Evolutionary conservation across 2,888 invertebrate species (phyloP).

Genomic region (Trichopria drosophilae): DNA sequence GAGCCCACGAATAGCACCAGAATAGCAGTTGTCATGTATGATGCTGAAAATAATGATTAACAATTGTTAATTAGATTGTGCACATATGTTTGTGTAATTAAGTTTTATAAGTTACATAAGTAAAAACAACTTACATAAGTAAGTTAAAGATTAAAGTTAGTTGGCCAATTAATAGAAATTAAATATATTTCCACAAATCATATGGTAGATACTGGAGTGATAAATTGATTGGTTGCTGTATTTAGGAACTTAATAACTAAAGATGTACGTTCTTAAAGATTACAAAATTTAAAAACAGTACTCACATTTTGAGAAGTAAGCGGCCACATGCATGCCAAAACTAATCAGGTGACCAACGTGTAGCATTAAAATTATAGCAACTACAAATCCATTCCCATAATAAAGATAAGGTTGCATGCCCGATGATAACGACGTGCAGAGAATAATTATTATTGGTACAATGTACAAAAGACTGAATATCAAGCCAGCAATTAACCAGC

Average conservation of each 20-base stretch:
- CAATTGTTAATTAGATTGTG: no score
- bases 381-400: constrained; percentile 51
- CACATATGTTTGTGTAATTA: neutral
- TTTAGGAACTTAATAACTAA: neutral
- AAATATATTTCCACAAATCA: no score
- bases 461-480: constrained; percentile 47
- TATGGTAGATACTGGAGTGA: no score
- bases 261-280: no score
- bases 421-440: constrained; percentile 46
- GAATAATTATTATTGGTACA: constrained; percentile 46
- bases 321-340: constrained; percentile 52
- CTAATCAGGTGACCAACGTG: constrained; percentile 48
- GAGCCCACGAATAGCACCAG: constrained; percentile 35
- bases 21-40: constrained; percentile 36
- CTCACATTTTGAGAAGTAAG: constrained; percentile 54
- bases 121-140: neutral
- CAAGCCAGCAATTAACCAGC: constrained; percentile 50
- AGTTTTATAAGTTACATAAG: neutral
- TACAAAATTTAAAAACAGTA: constrained; percentile 9
- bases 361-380: constrained; percentile 48
- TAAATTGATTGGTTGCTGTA: no score
- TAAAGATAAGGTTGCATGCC: constrained; percentile 48
- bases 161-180: no score
- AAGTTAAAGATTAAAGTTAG: no score
- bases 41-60: constrained; percentile 32